Conservation (phyloP, 2,113 vertebrate genomes). For the Pedetes capensis region DNA sequence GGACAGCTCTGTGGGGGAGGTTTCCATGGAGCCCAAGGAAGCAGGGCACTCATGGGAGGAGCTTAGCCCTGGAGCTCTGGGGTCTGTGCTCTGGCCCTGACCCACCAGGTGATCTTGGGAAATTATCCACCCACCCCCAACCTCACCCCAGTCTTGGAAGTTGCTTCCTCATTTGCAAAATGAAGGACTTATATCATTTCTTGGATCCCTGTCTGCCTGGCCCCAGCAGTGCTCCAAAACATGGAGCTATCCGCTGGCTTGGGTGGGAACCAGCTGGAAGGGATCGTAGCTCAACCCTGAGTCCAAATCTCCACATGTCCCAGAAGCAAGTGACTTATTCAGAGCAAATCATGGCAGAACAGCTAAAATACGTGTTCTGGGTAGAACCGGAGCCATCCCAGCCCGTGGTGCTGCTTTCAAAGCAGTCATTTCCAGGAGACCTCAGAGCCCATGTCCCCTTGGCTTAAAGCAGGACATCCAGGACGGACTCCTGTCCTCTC, state of each 20-base stretch:
- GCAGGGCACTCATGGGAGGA: background rate
- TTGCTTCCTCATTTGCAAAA: background rate
- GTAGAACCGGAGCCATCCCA: background rate
- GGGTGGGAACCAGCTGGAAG: background rate
- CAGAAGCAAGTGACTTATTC: background rate
- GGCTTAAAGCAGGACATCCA: background rate
- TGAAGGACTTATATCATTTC: background rate
- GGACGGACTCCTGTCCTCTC: background rate
- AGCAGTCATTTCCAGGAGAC: background rate
- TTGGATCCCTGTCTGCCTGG: background rate
- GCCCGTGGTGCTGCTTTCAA: background rate
- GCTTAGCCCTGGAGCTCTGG: background rate
- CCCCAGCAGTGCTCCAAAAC: background rate
- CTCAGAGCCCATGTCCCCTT: background rate
- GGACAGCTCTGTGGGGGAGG: background rate
- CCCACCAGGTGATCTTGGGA: background rate
- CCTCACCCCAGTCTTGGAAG: background rate
- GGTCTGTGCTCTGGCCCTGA: background rate
- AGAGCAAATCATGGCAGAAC: background rate
- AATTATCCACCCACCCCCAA: background rate
- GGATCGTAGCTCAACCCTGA: background rate
- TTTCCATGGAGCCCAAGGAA: background rate
- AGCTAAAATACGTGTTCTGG: background rate
- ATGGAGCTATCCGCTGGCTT: background rate
- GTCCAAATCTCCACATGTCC: background rate